A percentile compares a stretch with the other conserved stretches of the same genome.
phyloP scores from a whole-genome alignment of 2,113 vertebrate species.

The Gracilinanus agilis region DNA sequence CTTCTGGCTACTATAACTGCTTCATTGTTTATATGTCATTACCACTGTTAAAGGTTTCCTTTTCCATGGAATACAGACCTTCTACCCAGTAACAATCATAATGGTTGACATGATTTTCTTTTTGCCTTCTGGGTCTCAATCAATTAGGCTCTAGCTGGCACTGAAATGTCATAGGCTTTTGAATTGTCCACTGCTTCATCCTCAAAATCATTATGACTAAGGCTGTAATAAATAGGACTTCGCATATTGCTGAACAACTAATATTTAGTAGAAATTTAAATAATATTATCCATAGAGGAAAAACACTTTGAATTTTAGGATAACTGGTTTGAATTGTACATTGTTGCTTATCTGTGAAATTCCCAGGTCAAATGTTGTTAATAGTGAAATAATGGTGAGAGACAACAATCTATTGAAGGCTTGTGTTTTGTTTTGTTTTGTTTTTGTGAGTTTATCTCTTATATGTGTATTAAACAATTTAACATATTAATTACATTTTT shows the following conservation, averaged over 20 bases:
- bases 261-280: constrained; percentile 73
- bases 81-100: constrained; percentile 47
- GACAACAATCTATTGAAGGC: constrained; percentile 54
- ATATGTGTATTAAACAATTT: constrained; percentile 42
- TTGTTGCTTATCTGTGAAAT: constrained; percentile 70
- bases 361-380: constrained; percentile 55
- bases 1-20: constrained; percentile 46
- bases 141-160: constrained; percentile 47
- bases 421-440: constrained; percentile 35
- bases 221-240: constrained; percentile 60
- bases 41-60: constrained; percentile 53
- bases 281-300: constrained; percentile 61
- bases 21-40: constrained; percentile 58
- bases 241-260: constrained; percentile 73
- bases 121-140: constrained; percentile 53
- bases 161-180: constrained; percentile 69
- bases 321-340: constrained; percentile 56
- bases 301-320: constrained; percentile 65
- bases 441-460: constrained; percentile 9
- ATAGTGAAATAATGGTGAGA: constrained; percentile 60
- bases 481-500: neutral
- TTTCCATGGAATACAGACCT: constrained; percentile 41
- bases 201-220: constrained; percentile 70
- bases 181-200: constrained; percentile 64
- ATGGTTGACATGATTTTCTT: constrained; percentile 56